Evolutionary conservation across 2,888 invertebrate species (phyloP), one percentile per base, ranked within the genome.

Genomic region (Petrophora chlorosata): DNA sequence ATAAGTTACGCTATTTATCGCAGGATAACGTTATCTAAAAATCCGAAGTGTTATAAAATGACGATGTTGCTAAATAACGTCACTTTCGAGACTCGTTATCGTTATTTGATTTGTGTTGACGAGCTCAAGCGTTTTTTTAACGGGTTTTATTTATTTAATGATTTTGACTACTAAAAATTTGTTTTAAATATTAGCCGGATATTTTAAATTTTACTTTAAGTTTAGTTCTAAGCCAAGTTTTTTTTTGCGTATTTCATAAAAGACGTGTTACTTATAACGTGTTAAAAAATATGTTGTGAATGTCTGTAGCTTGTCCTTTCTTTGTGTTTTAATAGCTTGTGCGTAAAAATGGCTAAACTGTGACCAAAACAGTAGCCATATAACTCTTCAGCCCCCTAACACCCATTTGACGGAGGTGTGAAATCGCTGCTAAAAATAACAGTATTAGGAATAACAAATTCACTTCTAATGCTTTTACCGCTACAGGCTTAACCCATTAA

Each of bases 1-100:
- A 46, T 50, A 45, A 54, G 61, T 53, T 61, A 39, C 61, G 48
- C 47, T 67, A 36, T 10, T 35, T 30, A 28, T 34, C 1, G n/a
- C 10, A 25, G n/a, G n/a, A 13, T 16, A 33, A 39, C 25, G 47
- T 12, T 19, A 13, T 19, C 19, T 7, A n/a, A n/a, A n/a, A n/a
- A n/a, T n/a, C n/a, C n/a, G n/a, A n/a, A n/a, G n/a, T n/a, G n/a
- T n/a, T n/a, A n/a, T n/a, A n/a, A n/a, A n/a, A n/a, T n/a, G n/a
- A n/a, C n/a, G n/a, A n/a, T n/a, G n/a, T n/a, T n/a, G n/a, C n/a
- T n/a, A n/a, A n/a, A n/a, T n/a, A n/a, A n/a, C n/a, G n/a, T n/a
- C n/a, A n/a, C n/a, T n/a, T n/a, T n/a, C n/a, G n/a, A n/a, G n/a
- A n/a, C n/a, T n/a, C n/a, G n/a, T n/a, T n/a, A n/a, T n/a, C n/a